phyloP scores from a whole-genome alignment of 2,888 invertebrate genomes.

The Orgyia antiqua region DNA sequence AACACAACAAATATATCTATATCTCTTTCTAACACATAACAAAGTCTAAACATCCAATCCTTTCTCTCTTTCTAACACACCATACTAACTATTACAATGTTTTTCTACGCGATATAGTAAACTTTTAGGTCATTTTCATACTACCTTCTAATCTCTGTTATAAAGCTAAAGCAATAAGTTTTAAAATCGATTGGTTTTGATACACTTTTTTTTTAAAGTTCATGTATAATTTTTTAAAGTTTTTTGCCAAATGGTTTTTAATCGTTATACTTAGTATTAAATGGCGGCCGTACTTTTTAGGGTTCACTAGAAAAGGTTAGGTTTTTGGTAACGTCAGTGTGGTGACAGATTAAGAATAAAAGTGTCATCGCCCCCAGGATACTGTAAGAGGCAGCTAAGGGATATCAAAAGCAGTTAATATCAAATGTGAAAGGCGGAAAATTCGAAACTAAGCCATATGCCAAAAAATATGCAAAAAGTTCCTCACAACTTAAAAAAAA shows the following conservation, averaged over 20 bases:
- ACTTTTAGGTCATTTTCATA: conserved; percentile 51
- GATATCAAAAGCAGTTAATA: too few species aligned
- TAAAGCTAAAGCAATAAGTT: conserved; percentile 19
- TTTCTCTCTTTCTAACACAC: conserved; percentile 45
- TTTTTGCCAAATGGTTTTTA: conserved; percentile 58
- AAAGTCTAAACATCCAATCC: conserved; percentile 11
- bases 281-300: too few species aligned
- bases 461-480: too few species aligned
- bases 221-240: conserved; percentile 63
- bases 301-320: too few species aligned
- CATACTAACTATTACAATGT: conserved; percentile 65
- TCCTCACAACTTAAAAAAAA: too few species aligned
- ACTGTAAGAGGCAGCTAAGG: too few species aligned
- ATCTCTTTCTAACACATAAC: conserved; percentile 42
- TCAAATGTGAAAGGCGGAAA: too few species aligned
- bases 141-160: conserved; percentile 9
- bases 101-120: conserved; percentile 58
- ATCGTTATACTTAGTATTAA: conserved; percentile 51
- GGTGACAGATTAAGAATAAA: too few species aligned
- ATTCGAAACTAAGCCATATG: too few species aligned
- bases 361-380: too few species aligned
- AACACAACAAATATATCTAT: conserved; percentile 32
- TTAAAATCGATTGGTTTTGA: conserved; percentile 19
- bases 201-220: conserved; percentile 12
- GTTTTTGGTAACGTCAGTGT: too few species aligned